Percentiles rank a stretch among this genome's conserved stretches.
phyloP scores from a whole-genome alignment of 2,797 vertebrate species.

The Enteromius radiatus region DNA sequence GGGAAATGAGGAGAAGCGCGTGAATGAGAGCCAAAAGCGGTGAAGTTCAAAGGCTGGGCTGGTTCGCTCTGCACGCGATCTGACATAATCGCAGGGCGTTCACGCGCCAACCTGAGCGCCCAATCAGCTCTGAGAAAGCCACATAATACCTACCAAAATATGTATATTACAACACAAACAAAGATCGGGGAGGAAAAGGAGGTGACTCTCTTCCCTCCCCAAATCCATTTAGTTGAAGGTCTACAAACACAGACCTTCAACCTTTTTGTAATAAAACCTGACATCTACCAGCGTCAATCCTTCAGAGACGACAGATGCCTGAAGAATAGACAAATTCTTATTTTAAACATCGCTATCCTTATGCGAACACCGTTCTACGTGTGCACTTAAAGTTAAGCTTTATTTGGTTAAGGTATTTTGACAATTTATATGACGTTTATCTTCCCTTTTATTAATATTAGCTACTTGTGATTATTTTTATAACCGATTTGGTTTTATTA shows the following conservation, averaged over 20 bases:
- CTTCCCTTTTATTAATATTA: neutral
- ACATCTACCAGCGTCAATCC: constrained; percentile 60
- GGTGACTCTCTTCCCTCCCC: constrained; percentile 69
- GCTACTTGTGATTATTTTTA: neutral
- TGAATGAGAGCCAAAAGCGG: constrained; percentile 88
- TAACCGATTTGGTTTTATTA: neutral
- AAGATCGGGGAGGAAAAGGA: constrained; percentile 70
- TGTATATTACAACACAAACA: constrained; percentile 81
- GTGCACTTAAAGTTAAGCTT: neutral
- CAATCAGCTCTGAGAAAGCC: constrained; percentile 86
- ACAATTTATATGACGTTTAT: neutral
- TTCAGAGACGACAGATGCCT: constrained; percentile 48
- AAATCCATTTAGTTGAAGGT: constrained; percentile 74
- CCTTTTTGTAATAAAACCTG: constrained; percentile 71
- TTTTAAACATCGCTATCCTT: constrained; percentile 21
- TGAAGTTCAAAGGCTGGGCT: constrained; percentile 95
- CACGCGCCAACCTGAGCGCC: constrained; percentile 87
- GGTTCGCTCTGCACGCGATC: constrained; percentile 88
- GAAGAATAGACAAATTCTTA: constrained; percentile 35
- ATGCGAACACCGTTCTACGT: neutral
- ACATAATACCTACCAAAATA: constrained; percentile 80
- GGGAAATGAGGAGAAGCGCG: constrained; percentile 86
- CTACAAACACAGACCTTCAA: constrained; percentile 71
- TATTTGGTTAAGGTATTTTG: neutral
- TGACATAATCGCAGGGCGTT: constrained; percentile 96